Conservation (phyloP, 2,113 vertebrate genomes). For the Microcebus griseorufus region DNA sequence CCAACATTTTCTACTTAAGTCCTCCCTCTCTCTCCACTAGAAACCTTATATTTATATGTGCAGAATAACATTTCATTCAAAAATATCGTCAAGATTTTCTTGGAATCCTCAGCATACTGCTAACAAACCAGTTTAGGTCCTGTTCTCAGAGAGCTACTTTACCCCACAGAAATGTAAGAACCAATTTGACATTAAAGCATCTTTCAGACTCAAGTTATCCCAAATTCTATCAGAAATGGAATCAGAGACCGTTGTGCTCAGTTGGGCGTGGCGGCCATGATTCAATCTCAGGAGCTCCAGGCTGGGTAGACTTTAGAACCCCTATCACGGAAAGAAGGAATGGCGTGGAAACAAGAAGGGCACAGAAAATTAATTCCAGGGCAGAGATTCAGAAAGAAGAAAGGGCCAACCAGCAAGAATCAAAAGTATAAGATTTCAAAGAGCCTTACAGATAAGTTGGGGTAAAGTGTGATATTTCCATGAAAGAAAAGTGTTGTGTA, state of each 20-base stretch:
- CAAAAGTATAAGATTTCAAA: constrained; percentile 22
- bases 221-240: background rate
- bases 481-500: background rate
- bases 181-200: background rate
- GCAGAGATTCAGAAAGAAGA: background rate
- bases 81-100: constrained; percentile 58
- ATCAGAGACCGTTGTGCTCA: background rate
- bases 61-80: constrained; percentile 63
- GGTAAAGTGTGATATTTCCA: background rate
- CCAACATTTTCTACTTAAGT: constrained; percentile 58
- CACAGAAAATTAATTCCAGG: background rate
- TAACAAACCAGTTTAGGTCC: background rate
- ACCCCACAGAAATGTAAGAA: constrained; percentile 28
- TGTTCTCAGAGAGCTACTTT: constrained; percentile 30
- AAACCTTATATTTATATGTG: constrained; percentile 56
- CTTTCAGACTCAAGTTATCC: constrained; percentile 34
- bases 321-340: background rate
- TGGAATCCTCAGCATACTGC: constrained; percentile 48
- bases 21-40: constrained; percentile 34
- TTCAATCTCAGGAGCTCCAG: background rate
- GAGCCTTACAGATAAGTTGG: background rate
- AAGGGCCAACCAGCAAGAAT: background rate
- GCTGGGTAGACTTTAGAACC: background rate
- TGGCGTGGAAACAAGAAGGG: background rate
- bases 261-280: background rate